These are phyloP conservation scores for Dromococcyx pavoninus DNA, from an alignment of 2,797 vertebrate species.

Conservation along the genomic window DNA sequence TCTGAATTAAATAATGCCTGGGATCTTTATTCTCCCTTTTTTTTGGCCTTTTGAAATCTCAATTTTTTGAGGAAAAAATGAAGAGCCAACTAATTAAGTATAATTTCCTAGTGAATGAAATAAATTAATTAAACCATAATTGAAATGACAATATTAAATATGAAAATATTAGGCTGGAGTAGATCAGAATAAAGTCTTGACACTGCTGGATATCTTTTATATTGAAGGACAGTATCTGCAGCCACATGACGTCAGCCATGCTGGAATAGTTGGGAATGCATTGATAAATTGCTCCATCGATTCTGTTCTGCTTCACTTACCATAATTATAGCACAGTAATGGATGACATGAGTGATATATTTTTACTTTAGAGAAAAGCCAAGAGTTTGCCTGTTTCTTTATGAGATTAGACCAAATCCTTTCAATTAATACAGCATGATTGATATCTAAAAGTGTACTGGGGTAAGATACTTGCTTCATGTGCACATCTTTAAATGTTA, in stretches of 20 bases:
- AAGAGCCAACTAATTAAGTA: constrained; percentile 69
- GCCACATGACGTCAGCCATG: constrained; percentile 80
- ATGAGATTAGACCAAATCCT: constrained; percentile 82
- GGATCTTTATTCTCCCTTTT: constrained; percentile 57
- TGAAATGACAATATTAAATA: constrained; percentile 76
- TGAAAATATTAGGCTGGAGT: constrained; percentile 78
- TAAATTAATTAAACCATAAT: constrained; percentile 80
- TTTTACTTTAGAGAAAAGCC: constrained; percentile 83
- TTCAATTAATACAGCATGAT: constrained; percentile 81
- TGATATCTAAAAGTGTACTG: constrained; percentile 75
- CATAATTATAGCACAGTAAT: constrained; percentile 96
- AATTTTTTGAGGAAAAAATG: constrained; percentile 50
- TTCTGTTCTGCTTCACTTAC: constrained; percentile 91
- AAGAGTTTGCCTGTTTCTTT: constrained; percentile 82
- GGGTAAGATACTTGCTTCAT: constrained; percentile 66
- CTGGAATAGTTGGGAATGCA: constrained; percentile 83
- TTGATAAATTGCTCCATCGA: constrained; percentile 94
- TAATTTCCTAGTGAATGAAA: constrained; percentile 73
- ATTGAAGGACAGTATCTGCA: constrained; percentile 83
- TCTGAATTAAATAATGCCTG: constrained; percentile 61
- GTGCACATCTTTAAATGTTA: constrained; percentile 70
- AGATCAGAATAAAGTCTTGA: constrained; percentile 77
- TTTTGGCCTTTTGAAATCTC: constrained; percentile 62
- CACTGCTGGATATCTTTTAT: constrained; percentile 71
- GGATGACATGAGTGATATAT: constrained; percentile 88